Evolutionary conservation across 2,888 invertebrate species (phyloP).

Genomic region (Phlogophora meticulosa): DNA sequence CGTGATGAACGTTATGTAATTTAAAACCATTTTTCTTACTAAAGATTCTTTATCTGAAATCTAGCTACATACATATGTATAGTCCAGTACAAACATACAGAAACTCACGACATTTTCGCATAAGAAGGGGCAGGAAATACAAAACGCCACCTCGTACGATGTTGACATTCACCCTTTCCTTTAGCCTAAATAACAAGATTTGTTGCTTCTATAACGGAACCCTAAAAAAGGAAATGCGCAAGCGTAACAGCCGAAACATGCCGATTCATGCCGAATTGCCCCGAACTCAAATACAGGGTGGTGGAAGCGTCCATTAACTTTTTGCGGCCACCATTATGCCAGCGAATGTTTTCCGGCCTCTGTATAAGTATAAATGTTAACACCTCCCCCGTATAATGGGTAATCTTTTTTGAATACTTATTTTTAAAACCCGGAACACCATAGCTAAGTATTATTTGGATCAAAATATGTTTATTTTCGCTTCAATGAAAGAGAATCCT

Average conservation of each 20-base stretch:
- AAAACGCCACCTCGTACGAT: no score
- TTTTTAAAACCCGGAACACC: conserved; percentile 63
- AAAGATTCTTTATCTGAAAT: no score
- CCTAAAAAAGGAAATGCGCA: conserved; percentile 61
- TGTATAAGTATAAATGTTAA: conserved; percentile 68
- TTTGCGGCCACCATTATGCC: conserved; percentile 75
- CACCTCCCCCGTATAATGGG: conserved; percentile 63
- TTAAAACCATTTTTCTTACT: no score
- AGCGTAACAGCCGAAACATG: conserved; percentile 67
- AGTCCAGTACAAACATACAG: no score
- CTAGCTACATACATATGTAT: no score
- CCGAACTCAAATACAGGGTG: conserved; percentile 63
- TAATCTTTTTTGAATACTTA: conserved; percentile 71
- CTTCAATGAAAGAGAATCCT: not conserved
- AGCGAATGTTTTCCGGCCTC: conserved; percentile 73
- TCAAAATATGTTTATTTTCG: conserved; percentile 41
- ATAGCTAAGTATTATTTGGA: conserved; percentile 43
- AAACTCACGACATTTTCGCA: no score
- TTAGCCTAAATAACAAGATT: not conserved
- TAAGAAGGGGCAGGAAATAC: no score
- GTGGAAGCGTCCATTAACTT: conserved; percentile 79
- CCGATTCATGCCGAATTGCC: conserved; percentile 72
- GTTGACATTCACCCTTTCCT: no score
- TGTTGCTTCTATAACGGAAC: conserved; percentile 14
- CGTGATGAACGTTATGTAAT: no score